Percentiles rank a stretch among this genome's conserved stretches.
Evolutionary conservation across 2,888 invertebrate species (phyloP).

Genomic region (Polyommatus icarus): DNA sequence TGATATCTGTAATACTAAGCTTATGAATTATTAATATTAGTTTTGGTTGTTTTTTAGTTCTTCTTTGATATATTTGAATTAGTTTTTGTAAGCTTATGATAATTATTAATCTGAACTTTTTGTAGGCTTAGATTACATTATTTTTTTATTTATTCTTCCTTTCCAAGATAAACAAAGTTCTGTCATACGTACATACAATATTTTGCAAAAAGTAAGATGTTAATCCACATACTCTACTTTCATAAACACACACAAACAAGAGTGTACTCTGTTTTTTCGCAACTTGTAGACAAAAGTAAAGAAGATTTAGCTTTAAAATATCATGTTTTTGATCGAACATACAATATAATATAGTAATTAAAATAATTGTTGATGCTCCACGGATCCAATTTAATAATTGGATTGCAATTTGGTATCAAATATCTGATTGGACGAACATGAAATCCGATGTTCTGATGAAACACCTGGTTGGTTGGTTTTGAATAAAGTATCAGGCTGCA

Average conservation of each 20-base stretch:
- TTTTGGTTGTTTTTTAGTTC: too few species aligned
- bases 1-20: neutral
- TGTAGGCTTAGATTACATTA: neutral
- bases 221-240: too few species aligned
- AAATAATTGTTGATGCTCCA: neutral
- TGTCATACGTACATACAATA: neutral
- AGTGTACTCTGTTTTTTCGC: too few species aligned
- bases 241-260: too few species aligned
- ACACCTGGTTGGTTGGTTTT: neutral
- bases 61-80: too few species aligned
- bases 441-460: neutral
- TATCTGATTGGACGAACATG: neutral
- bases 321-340: too few species aligned
- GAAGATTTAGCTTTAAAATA: too few species aligned
- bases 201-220: too few species aligned
- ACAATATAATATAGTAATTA: neutral
- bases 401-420: neutral
- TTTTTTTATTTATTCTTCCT: neutral
- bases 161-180: neutral
- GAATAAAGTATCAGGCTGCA: neutral
- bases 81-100: too few species aligned
- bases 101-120: neutral
- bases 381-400: neutral
- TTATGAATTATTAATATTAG: neutral
- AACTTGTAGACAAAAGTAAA: too few species aligned